Evolutionary conservation across 2,888 invertebrate genomes (phyloP).

Genomic region (Noctua janthina): DNA sequence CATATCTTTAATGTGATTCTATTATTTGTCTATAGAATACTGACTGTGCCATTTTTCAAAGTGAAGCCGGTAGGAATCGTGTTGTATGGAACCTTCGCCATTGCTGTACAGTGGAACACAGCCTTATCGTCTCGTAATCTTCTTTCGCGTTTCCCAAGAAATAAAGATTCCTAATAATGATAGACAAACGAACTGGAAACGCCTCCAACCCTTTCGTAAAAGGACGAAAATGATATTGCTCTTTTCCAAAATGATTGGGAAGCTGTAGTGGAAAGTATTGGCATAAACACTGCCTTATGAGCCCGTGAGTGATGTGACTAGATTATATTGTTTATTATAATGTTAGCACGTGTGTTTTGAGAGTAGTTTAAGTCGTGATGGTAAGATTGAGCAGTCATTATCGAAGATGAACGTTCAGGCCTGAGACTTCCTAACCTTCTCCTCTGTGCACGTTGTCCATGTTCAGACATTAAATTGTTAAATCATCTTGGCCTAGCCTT

Average conservation of each 20-base stretch:
- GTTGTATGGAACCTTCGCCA: neutral
- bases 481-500: neutral
- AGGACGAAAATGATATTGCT: neutral
- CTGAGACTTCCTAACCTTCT: neutral
- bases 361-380: neutral
- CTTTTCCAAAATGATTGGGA: neutral
- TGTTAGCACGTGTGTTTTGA: neutral
- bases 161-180: neutral
- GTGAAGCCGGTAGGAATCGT: too few species aligned
- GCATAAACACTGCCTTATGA: neutral
- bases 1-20: too few species aligned
- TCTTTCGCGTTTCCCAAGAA: neutral
- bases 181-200: conserved; percentile 1
- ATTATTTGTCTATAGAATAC: too few species aligned
- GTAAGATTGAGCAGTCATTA: neutral
- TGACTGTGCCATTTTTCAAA: too few species aligned
- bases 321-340: neutral
- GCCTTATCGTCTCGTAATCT: neutral
- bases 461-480: neutral
- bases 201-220: neutral
- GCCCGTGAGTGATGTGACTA: neutral
- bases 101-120: neutral
- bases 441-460: neutral
- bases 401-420: neutral
- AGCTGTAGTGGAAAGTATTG: neutral